Conservation (phyloP, 1,140 invertebrate genomes). For the Onthophagus taurus region DNA sequence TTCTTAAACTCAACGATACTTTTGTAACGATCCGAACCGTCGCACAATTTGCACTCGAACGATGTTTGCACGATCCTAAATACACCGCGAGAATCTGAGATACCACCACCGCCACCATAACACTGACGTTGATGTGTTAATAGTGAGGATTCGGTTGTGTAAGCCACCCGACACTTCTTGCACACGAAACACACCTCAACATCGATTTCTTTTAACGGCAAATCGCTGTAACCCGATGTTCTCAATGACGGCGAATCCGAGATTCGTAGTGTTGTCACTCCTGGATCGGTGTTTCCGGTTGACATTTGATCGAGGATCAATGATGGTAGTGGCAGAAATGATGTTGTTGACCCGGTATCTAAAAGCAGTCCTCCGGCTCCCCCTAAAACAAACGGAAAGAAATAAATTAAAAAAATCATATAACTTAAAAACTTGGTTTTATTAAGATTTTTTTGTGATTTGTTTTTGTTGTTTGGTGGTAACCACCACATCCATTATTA, state of each 20-base stretch:
- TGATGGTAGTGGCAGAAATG: slow-evolving; percentile 53
- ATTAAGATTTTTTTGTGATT: no score
- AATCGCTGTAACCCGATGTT: slow-evolving; percentile 30
- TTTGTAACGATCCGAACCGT: slow-evolving; percentile 51
- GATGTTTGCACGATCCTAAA: slow-evolving; percentile 57
- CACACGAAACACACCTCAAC: slow-evolving; percentile 76
- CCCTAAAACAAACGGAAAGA: slow-evolving; percentile 37
- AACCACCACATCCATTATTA: no score
- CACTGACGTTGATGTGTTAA: slow-evolving; percentile 62
- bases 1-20: slow-evolving; percentile 51
- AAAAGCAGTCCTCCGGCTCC: slow-evolving; percentile 39
- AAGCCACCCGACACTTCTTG: slow-evolving; percentile 76
- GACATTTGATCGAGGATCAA: slow-evolving; percentile 55
- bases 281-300: slow-evolving; percentile 54
- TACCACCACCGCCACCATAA: slow-evolving; percentile 54
- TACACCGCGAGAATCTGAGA: slow-evolving; percentile 51
- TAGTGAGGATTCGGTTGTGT: slow-evolving; percentile 61
- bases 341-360: slow-evolving; percentile 44
- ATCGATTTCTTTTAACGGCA: slow-evolving; percentile 49
- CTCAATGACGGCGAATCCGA: slow-evolving; percentile 47
- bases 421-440: no score
- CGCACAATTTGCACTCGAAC: slow-evolving; percentile 61
- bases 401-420: no score
- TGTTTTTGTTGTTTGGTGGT: no score
- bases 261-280: slow-evolving; percentile 52